Evolutionary conservation across 2,888 invertebrate genomes (phyloP).

Genomic region (Dione vanillae): DNA sequence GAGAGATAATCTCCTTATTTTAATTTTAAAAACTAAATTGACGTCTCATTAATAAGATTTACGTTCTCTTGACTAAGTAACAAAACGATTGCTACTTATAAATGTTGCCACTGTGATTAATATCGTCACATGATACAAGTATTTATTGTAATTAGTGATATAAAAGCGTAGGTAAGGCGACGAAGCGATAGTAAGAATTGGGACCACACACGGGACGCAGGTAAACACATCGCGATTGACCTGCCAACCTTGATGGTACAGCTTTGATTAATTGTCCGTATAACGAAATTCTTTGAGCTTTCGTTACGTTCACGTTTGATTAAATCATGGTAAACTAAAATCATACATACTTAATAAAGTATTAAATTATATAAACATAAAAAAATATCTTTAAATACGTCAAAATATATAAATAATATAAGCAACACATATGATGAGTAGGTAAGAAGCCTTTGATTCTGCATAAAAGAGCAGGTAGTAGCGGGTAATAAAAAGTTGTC

Average conservation of each 20-base stretch:
- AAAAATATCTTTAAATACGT: background rate
- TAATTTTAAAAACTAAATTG: no score
- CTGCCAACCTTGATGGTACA: constrained; percentile 29
- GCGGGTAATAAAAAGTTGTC: constrained; percentile 67
- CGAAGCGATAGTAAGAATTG: constrained; percentile 33
- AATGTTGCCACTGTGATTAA: background rate
- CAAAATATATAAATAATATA: background rate
- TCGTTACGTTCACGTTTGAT: constrained; percentile 8
- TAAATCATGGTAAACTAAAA: background rate
- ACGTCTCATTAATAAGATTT: no score
- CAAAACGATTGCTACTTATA: background rate
- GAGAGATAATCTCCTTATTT: no score
- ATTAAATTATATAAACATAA: no score
- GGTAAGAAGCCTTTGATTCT: constrained; percentile 59
- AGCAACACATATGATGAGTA: background rate
- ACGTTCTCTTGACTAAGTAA: background rate
- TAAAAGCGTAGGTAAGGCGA: constrained; percentile 27
- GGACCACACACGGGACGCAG: constrained; percentile 70
- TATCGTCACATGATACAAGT: background rate
- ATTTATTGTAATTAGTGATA: constrained; percentile 16
- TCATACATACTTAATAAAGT: background rate
- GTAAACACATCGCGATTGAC: constrained; percentile 50
- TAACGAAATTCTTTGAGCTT: constrained; percentile 18
- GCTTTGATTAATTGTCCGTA: constrained; percentile 30
- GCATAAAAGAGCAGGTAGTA: constrained; percentile 69